A percentile compares a stretch with the other conserved stretches of the same genome.
Evolutionary conservation across 2,888 invertebrate species (phyloP).

Genomic region (Sphaeridia pumilis): DNA sequence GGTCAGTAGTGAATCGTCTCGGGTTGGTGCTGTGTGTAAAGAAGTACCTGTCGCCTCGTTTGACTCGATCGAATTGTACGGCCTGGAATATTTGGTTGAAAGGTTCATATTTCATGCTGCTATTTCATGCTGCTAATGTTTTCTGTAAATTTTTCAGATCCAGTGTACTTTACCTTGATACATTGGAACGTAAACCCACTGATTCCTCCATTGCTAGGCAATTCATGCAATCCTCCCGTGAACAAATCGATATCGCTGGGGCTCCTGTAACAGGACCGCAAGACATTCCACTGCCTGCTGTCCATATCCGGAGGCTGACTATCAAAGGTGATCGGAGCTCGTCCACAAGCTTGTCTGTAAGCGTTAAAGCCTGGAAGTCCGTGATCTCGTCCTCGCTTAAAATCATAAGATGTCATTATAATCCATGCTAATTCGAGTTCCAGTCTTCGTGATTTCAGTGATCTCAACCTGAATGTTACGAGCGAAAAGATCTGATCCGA

Average conservation of each 20-base stretch:
- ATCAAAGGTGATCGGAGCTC: constrained; percentile 1
- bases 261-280: constrained; percentile 14
- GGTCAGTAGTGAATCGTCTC: constrained; percentile 18
- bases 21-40: constrained; percentile 24
- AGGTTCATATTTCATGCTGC: too few species aligned
- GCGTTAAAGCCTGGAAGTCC: constrained; percentile 37
- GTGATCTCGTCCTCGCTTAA: constrained; percentile 36
- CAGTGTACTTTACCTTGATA: constrained; percentile 16
- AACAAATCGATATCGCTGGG: constrained; percentile 30
- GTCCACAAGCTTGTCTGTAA: constrained; percentile 37
- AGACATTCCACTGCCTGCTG: constrained; percentile 12
- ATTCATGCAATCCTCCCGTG: constrained; percentile 27
- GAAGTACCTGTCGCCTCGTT: constrained; percentile 32
- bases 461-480: constrained; percentile 31
- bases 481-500: constrained; percentile 35
- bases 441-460: background rate
- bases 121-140: background rate
- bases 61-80: constrained; percentile 24
- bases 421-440: background rate
- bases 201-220: constrained; percentile 14
- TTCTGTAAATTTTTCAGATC: background rate
- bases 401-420: background rate
- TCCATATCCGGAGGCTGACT: constrained; percentile 12
- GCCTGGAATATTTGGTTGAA: constrained; percentile 12
- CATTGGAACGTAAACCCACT: constrained; percentile 33